A percentile compares a stretch with the other conserved stretches of the same genome.
phyloP scores from a whole-genome alignment of 2,888 invertebrate genomes.

The Minunthozetes semirufus region DNA sequence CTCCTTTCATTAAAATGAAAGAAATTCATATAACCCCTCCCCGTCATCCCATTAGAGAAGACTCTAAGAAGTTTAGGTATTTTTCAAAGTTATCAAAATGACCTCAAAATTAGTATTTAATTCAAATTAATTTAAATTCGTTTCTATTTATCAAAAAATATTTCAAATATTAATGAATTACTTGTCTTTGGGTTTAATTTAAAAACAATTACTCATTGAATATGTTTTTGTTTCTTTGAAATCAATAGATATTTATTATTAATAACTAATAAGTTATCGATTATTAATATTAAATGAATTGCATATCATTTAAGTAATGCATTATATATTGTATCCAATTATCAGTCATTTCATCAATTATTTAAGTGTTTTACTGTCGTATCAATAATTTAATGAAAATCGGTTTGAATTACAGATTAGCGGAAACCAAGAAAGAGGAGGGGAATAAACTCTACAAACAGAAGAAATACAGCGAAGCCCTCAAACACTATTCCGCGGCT shows the following conservation, averaged over 20 bases:
- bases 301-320: no score
- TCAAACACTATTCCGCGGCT: constrained; percentile 48
- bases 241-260: no score
- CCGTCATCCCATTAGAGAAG: neutral
- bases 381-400: neutral
- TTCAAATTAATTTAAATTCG: no score
- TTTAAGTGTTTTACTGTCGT: neutral
- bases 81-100: no score
- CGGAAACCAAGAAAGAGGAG: constrained; percentile 75
- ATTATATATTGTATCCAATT: no score
- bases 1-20: constrained; percentile 4
- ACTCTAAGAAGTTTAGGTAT: constrained; percentile 19
- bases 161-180: no score
- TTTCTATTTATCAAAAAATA: no score
- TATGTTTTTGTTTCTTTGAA: no score
- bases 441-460: constrained; percentile 81
- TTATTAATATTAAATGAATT: no score
- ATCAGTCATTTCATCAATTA: neutral
- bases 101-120: no score
- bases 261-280: neutral
- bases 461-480: constrained; percentile 78
- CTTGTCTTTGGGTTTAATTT: neutral
- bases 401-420: constrained; percentile 12
- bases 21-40: constrained; percentile 14
- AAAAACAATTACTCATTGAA: no score